These are phyloP conservation scores for Zosterops japonicus DNA, from an alignment of 2,113 vertebrate genomes.

Conservation along the genomic window DNA sequence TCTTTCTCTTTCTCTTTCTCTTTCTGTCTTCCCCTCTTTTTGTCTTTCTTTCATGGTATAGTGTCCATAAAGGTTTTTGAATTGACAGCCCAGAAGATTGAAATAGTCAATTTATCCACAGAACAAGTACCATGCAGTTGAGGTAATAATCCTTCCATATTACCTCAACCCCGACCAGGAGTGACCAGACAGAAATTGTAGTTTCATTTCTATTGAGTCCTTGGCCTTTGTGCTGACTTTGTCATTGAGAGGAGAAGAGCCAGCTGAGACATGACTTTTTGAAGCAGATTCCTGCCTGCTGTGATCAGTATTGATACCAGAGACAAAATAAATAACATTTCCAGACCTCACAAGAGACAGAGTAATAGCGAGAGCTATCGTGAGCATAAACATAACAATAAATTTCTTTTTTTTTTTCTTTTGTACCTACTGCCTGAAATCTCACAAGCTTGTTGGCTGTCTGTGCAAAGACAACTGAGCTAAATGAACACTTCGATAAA, in stretches of 20 bases:
- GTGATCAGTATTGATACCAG: not conserved
- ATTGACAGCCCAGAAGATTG: conserved; percentile 36
- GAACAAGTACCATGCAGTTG: not conserved
- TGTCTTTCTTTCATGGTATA: not conserved
- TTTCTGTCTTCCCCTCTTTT: not conserved
- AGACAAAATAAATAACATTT: conserved; percentile 47
- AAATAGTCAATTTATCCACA: conserved; percentile 42
- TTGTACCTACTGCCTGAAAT: not conserved
- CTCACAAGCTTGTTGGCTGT: not conserved
- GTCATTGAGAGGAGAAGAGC: not conserved
- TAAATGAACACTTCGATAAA: not conserved
- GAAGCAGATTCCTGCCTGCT: not conserved
- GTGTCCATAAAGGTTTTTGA: not conserved
- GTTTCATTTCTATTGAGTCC: conserved; percentile 27
- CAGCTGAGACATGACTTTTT: not conserved
- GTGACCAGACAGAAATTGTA: not conserved
- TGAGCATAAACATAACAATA: conserved; percentile 12
- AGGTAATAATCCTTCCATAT: conserved; percentile 39
- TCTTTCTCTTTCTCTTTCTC: not conserved
- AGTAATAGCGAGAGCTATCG: conserved; percentile 12
- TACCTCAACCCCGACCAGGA: conserved; percentile 19
- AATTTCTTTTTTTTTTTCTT: not conserved
- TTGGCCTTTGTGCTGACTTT: conserved; percentile 43
- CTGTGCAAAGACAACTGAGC: not conserved
- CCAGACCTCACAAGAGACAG: not conserved